phyloP scores from a whole-genome alignment of 2,888 invertebrate species.

The Apoda limacodes region DNA sequence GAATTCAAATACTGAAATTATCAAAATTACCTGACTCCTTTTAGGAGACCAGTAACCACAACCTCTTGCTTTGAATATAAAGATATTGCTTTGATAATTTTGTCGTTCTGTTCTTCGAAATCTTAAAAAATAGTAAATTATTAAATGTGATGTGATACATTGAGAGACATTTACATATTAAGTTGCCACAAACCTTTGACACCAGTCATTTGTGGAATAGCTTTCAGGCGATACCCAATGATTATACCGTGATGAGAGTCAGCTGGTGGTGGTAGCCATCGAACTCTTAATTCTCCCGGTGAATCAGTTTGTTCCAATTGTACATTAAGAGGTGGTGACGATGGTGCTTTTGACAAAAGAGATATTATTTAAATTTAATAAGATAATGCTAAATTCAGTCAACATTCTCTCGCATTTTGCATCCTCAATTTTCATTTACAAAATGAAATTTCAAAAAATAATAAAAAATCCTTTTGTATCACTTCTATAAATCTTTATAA shows the following conservation, averaged over 20 bases:
- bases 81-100: slow-evolving; percentile 51
- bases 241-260: slow-evolving; percentile 59
- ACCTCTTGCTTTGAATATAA: slow-evolving; percentile 59
- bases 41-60: slow-evolving; percentile 61
- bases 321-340: slow-evolving; percentile 55
- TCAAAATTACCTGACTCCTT: slow-evolving; percentile 56
- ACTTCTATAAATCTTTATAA: too few species aligned
- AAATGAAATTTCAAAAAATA: too few species aligned
- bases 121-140: too few species aligned
- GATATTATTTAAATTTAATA: neutral
- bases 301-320: slow-evolving; percentile 55
- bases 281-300: slow-evolving; percentile 53
- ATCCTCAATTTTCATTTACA: neutral
- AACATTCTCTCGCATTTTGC: neutral
- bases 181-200: slow-evolving; percentile 36
- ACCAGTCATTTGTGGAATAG: slow-evolving; percentile 50
- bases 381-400: neutral
- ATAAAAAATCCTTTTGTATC: slow-evolving; percentile 1
- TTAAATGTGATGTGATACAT: too few species aligned
- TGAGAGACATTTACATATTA: neutral
- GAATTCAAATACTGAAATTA: neutral
- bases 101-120: slow-evolving; percentile 49
- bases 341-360: slow-evolving; percentile 35
- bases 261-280: slow-evolving; percentile 58
- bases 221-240: slow-evolving; percentile 48